These are phyloP conservation scores for Leptosomus discolor DNA, from an alignment of 2,113 vertebrate genomes.

Conservation along the genomic window DNA sequence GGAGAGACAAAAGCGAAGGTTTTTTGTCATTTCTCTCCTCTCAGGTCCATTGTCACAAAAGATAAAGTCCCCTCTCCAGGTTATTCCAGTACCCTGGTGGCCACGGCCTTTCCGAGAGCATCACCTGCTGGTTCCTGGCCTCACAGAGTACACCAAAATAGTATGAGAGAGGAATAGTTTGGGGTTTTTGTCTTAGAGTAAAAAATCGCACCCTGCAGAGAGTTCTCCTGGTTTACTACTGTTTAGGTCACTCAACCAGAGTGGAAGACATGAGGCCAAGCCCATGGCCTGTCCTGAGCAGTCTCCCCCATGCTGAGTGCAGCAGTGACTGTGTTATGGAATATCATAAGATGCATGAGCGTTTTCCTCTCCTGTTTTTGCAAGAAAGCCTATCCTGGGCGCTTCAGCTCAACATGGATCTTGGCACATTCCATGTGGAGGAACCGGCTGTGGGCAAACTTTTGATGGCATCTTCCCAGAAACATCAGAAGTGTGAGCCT, in stretches of 20 bases:
- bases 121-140: background rate
- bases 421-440: fast-evolving
- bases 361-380: background rate
- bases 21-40: background rate
- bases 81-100: background rate
- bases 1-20: fast-evolving
- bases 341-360: background rate
- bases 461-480: background rate
- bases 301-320: background rate
- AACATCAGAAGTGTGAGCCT: background rate
- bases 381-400: background rate
- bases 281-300: background rate
- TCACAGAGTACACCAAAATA: background rate
- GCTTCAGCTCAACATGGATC: background rate
- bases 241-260: background rate
- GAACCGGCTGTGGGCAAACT: background rate
- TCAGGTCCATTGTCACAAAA: background rate
- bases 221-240: background rate
- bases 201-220: background rate
- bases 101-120: background rate
- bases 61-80: background rate
- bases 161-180: background rate
- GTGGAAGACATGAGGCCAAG: background rate
- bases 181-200: background rate
- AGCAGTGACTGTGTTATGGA: background rate